phyloP scores from a whole-genome alignment of 92 coral and sea anemone genomes.

The Palythoa grandiflora region DNA sequence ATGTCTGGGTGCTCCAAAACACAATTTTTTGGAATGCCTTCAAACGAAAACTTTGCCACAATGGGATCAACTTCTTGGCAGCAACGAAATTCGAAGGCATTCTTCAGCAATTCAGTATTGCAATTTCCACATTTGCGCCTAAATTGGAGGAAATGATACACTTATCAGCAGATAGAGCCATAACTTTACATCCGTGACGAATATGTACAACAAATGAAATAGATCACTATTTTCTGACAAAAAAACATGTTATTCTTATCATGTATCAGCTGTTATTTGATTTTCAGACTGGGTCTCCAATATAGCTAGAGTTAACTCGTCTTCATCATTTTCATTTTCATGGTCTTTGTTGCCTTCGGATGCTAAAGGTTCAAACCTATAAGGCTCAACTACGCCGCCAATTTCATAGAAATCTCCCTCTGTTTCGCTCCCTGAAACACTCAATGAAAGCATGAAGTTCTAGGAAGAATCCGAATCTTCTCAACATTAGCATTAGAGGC shows the following conservation, averaged over 20 bases:
- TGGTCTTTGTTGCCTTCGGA: too few species aligned
- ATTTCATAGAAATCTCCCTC: too few species aligned
- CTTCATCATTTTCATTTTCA: too few species aligned
- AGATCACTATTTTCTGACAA: background rate
- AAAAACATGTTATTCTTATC: background rate
- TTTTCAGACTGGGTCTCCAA: background rate
- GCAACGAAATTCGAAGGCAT: conserved; percentile 47
- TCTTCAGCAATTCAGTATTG: conserved; percentile 12
- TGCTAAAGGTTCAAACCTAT: too few species aligned
- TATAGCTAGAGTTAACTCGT: background rate
- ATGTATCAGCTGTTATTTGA: background rate
- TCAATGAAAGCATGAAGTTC: too few species aligned
- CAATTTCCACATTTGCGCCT: conserved; percentile 36
- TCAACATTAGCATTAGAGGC: too few species aligned
- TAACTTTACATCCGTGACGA: too few species aligned
- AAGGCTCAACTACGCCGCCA: too few species aligned
- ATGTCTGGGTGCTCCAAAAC: conserved; percentile 44
- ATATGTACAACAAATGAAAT: background rate
- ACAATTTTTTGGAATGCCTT: conserved; percentile 29
- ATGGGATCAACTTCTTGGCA: conserved; percentile 45
- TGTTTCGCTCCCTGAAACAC: too few species aligned
- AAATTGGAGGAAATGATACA: background rate
- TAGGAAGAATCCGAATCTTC: too few species aligned
- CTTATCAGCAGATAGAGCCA: background rate
- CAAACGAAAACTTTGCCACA: background rate